Evolutionary conservation across 2,888 invertebrate genomes (phyloP), one percentile per base, ranked within the genome.

Genomic region (Taenaris catops): DNA sequence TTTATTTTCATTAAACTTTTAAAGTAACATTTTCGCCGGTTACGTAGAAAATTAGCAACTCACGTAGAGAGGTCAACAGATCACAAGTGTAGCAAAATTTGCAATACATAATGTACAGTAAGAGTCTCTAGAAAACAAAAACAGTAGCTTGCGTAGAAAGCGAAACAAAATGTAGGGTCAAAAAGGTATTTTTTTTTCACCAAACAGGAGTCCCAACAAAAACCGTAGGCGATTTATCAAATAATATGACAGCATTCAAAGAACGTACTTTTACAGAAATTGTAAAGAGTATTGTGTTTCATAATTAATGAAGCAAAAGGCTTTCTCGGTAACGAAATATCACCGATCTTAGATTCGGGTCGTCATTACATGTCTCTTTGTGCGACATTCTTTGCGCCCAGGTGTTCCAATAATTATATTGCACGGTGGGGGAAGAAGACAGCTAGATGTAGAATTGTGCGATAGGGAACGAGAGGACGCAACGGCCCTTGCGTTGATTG

Each of bases 321-420:
- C 70, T 80, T 83, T 86, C 83, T 79, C 63, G 71, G 86, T 81
- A 86, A 83, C 81, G 75, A 69, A 83, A 84, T 80, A 80, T 72
- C 63, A 65, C 64, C 72, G 78, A 86, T 83, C 83, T 83, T 64
- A 76, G 84, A 80, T 83, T 84, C 66, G 74, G 78, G 74, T 79
- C 75, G 83, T 81, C 84, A 81, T 84, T 86, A 84, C 79, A 66
- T 72, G 69, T 66, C 74, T 71, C 84, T 80, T 86, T 86, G 86
- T 86, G 86, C 80, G 84, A 86, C 86, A 86, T 83, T 84, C 84
- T 81, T 76, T 73, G 79, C 76, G 80, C 76, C 84, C 86, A 86
- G 86, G 84, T 84, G 84, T 84, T 81, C 84, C 69, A 71, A 83
- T 84, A 81, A 86, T 84, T 84, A 83, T 71, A 74, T 74, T 66